Evolutionary conservation across 2,797 vertebrate genomes (phyloP).

Genomic region (Platyrinchus mystaceus): DNA sequence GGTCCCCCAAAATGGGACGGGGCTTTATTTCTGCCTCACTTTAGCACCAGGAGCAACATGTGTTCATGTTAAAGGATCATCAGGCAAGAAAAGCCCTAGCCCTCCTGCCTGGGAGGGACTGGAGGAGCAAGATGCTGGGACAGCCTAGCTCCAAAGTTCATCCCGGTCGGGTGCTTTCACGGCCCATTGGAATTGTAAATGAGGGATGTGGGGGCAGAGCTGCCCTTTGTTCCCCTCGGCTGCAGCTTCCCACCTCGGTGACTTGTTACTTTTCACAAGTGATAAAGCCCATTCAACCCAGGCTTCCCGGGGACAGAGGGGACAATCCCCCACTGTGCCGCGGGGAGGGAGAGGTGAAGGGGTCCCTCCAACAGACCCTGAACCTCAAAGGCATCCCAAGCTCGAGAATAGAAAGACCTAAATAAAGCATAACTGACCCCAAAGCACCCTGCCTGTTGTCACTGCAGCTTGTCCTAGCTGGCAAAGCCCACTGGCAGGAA

Average conservation of each 20-base stretch:
- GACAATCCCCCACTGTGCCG: not conserved
- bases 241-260: conserved; percentile 65
- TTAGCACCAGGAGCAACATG: not conserved
- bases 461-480: not conserved
- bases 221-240: conserved; percentile 72
- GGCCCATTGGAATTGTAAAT: conserved; percentile 76
- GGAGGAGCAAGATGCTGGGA: conserved; percentile 38
- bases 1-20: fast-evolving
- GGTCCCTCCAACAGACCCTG: not conserved
- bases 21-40: not conserved
- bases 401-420: not conserved
- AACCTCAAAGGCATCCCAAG: conserved; percentile 40
- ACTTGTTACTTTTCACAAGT: conserved; percentile 77
- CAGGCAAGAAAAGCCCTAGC: not conserved
- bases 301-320: conserved; percentile 27
- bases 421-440: not conserved
- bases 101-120: not conserved
- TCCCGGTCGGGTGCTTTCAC: conserved; percentile 59
- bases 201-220: conserved; percentile 61
- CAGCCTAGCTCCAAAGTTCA: conserved; percentile 66
- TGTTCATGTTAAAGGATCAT: conserved; percentile 40
- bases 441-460: not conserved
- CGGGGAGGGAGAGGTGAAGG: not conserved
- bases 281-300: conserved; percentile 72
- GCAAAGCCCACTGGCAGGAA: not conserved